Evolutionary conservation across 53 echinoderm and acorn worm genomes (phyloP), one percentile per base, ranked within the genome.

Genomic region (Crossaster papposus): DNA sequence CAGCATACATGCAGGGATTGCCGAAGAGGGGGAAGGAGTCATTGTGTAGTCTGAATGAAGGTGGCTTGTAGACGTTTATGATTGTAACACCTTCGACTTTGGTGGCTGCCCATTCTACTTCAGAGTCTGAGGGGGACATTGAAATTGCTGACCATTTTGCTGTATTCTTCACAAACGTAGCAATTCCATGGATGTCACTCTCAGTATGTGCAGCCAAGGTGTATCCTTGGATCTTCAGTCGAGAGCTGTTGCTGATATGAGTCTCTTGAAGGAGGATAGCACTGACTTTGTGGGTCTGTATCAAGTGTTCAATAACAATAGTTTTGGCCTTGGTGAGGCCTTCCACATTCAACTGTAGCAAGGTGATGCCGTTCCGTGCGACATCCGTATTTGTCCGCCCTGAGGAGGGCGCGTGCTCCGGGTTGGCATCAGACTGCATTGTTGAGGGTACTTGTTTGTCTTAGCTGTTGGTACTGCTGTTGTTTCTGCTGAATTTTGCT

Each of bases 51-150:
- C 75, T 36, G 44, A 62, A 26, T 3, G 76, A 20, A 30, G 91
- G 91, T 77, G 84, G 91, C 70, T 91, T 91, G 84, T 83, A 91
- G 78, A 84, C 54, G 28, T 91, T 90, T 24, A 90, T 77, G 20
- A 90, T 64, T 54, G 83, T 90, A 18, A 82, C 77, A 30, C 78
- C 90, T 84, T 91, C 84, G 20, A 91, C 77, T 32, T 51, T 50
- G 28, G 84, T 78, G 14, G 83, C 90, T 74, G 76, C 24, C 83
- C 83, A 90, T 64, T 90, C 90, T 68, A 82, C 4, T 36, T 15
- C 29, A 12, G 79, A 89, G 30, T 89, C 37, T n/a, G 79, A 38
- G 30, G 89, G 23, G 65, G 65, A 79, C 22, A 79, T 30, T 22
- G 79, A 51, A 35, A 89, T 36, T 29, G 80, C 81, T 51, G 50